Percentiles rank a stretch among this genome's conserved stretches.
Evolutionary conservation across 2,888 invertebrate species (phyloP).

Genomic region (Patella ulyssiponensis): DNA sequence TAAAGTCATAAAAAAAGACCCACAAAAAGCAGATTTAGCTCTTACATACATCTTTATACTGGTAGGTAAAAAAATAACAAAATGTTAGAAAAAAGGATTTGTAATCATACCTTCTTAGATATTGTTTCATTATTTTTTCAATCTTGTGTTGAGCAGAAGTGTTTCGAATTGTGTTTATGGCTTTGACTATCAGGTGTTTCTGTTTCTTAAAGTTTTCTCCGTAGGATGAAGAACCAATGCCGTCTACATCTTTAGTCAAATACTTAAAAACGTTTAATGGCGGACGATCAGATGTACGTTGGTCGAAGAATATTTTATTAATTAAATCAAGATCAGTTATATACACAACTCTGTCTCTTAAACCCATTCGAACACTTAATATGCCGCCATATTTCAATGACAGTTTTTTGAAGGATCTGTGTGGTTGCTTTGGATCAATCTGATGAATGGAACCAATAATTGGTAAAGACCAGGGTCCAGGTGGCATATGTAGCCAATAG

Average conservation of each 20-base stretch:
- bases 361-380: conserved; percentile 42
- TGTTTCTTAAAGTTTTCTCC: neutral
- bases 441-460: conserved; percentile 40
- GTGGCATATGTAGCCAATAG: conserved; percentile 37
- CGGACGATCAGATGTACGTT: neutral
- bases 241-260: neutral
- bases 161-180: neutral
- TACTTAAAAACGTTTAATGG: neutral
- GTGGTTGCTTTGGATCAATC: conserved; percentile 31
- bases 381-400: conserved; percentile 41
- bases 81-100: too few species aligned
- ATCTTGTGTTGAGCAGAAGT: neutral
- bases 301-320: conserved; percentile 28
- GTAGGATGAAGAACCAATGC: neutral
- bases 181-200: neutral
- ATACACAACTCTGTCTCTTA: conserved; percentile 33
- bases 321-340: conserved; percentile 31
- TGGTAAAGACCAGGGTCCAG: conserved; percentile 49
- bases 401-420: conserved; percentile 33
- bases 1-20: too few species aligned
- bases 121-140: neutral
- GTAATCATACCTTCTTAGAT: neutral
- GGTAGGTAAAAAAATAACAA: too few species aligned
- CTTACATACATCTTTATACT: too few species aligned
- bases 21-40: too few species aligned